Evolutionary conservation across 2,113 vertebrate species (phyloP).

Genomic region (Phainopepla nitens): DNA sequence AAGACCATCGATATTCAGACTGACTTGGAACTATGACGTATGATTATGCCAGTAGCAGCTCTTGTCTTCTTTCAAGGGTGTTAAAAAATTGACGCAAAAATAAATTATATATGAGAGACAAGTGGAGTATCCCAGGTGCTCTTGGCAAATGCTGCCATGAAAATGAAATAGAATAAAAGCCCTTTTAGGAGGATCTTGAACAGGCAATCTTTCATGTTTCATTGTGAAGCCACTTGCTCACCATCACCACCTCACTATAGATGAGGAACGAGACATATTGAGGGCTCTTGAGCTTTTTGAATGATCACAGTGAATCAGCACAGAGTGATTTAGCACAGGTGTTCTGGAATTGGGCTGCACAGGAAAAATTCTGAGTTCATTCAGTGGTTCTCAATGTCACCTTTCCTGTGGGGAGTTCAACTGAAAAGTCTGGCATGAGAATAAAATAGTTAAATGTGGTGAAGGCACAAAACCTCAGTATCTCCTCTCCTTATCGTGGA

Average conservation of each 20-base stretch:
- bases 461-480: neutral
- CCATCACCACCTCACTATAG: conserved; percentile 20
- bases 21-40: neutral
- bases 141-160: neutral
- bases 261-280: conserved; percentile 7
- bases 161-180: conserved; percentile 41
- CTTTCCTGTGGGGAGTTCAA: neutral
- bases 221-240: conserved; percentile 29
- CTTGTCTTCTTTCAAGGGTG: conserved; percentile 12
- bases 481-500: neutral
- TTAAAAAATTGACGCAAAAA: neutral
- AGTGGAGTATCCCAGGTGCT: conserved; percentile 52
- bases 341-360: conserved; percentile 13
- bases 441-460: neutral
- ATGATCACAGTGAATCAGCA: conserved; percentile 53
- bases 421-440: neutral
- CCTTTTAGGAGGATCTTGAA: conserved; percentile 7
- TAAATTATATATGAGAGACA: conserved; percentile 18
- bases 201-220: conserved; percentile 28
- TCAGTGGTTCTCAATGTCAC: neutral
- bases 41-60: conserved; percentile 15
- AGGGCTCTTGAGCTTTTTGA: conserved; percentile 58
- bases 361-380: neutral
- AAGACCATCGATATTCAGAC: neutral
- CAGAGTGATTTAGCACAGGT: conserved; percentile 33